These are phyloP conservation scores for Hirtodrosophila duncani DNA, from an alignment of 2,888 invertebrate genomes.

Conservation along the genomic window DNA sequence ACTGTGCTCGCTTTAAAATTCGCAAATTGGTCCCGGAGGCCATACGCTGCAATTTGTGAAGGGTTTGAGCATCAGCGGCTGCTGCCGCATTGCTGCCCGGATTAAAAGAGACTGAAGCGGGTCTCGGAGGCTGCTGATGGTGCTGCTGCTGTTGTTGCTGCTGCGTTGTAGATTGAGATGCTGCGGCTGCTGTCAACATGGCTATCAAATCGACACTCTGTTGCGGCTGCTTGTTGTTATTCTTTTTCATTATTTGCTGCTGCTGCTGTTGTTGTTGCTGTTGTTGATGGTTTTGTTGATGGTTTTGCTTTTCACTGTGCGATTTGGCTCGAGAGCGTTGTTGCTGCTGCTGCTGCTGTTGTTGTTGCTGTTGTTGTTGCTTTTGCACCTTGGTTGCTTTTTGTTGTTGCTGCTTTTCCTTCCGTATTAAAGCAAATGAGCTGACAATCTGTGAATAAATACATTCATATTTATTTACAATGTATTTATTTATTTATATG, in stretches of 20 bases:
- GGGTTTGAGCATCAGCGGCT: constrained; percentile 27
- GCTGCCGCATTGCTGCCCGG: constrained; percentile 10
- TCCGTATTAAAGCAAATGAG: constrained; percentile 75
- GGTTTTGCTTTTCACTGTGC: constrained; percentile 66
- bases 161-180: constrained; percentile 43
- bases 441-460: constrained; percentile 59
- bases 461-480: neutral
- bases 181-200: constrained; percentile 62
- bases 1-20: constrained; percentile 61
- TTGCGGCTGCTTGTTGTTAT: constrained; percentile 20
- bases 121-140: constrained; percentile 50
- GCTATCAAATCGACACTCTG: constrained; percentile 62
- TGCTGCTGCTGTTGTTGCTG: constrained; percentile 19
- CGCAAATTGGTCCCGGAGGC: constrained; percentile 72
- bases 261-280: constrained; percentile 44
- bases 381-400: constrained; percentile 62
- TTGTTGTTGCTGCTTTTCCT: constrained; percentile 73
- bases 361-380: constrained; percentile 43
- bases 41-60: constrained; percentile 67
- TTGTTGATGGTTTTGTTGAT: constrained; percentile 52
- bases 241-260: constrained; percentile 42
- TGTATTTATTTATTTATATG: no score
- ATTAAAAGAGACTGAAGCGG: constrained; percentile 60
- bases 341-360: constrained; percentile 49
- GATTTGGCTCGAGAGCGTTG: constrained; percentile 67